Conservation (phyloP, 2,113 vertebrate species). For the Perognathus longimembris region DNA sequence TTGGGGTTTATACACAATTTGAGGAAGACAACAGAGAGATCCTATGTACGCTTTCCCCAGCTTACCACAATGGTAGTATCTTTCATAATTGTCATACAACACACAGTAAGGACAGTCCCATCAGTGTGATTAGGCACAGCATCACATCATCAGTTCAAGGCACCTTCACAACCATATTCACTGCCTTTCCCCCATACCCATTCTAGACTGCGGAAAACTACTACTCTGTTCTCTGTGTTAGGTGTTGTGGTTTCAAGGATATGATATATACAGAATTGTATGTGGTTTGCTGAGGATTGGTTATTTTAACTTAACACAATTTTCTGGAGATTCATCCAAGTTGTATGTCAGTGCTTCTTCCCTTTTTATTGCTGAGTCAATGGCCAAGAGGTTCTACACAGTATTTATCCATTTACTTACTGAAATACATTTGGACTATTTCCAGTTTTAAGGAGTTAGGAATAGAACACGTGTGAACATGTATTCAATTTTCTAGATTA, state of each 20-base stretch:
- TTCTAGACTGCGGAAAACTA: conserved; percentile 29
- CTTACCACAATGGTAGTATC: neutral
- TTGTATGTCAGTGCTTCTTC: neutral
- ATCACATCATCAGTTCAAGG: neutral
- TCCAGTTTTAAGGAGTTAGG: too few relatives aligned
- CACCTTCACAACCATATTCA: neutral
- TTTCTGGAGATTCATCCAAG: conserved; percentile 11
- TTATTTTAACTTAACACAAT: neutral
- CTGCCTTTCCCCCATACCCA: neutral
- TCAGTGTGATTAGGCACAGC: neutral
- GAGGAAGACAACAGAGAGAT: conserved; percentile 36
- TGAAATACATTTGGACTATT: too few relatives aligned
- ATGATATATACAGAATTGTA: conserved; percentile 2
- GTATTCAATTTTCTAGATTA: too few relatives aligned
- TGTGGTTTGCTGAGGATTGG: too few relatives aligned
- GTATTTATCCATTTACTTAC: too few relatives aligned
- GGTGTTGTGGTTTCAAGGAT: conserved; percentile 43
- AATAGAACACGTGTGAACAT: too few relatives aligned
- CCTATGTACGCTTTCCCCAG: neutral
- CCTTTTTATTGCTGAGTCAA: neutral
- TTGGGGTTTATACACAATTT: conserved; percentile 13
- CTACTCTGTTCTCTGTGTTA: conserved; percentile 5
- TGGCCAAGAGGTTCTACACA: too few relatives aligned
- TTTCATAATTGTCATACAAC: conserved; percentile 6
- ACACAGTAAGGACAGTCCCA: neutral